Percentiles rank a stretch among this genome's conserved stretches.
Evolutionary conservation across 1,140 invertebrate species (phyloP).

Genomic region (Aphelinus atriplicis): DNA sequence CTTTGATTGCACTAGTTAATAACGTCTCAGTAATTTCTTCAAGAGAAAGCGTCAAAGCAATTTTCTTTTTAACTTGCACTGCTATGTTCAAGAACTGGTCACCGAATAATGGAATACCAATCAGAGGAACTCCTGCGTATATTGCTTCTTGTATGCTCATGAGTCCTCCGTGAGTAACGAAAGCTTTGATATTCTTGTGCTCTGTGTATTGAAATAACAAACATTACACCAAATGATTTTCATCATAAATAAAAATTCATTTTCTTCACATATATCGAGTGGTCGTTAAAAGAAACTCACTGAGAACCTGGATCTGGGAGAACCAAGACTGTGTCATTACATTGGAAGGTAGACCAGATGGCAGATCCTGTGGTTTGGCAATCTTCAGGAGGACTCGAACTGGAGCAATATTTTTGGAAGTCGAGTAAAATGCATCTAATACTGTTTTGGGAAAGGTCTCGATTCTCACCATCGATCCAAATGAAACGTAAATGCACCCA

Average conservation of each 20-base stretch:
- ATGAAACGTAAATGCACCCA: conserved; percentile 75
- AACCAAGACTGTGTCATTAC: conserved; percentile 73
- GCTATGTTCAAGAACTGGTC: conserved; percentile 72
- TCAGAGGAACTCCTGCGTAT: conserved; percentile 75
- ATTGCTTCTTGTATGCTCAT: conserved; percentile 77
- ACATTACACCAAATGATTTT: too few relatives aligned
- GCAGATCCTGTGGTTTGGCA: conserved; percentile 51
- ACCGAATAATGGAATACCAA: conserved; percentile 75
- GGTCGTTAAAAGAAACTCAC: conserved; percentile 38
- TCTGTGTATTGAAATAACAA: conserved; percentile 52
- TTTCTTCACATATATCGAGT: background rate
- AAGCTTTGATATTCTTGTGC: conserved; percentile 75
- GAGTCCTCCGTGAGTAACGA: conserved; percentile 50
- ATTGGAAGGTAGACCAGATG: conserved; percentile 67
- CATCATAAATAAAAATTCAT: background rate
- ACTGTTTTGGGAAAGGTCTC: conserved; percentile 63
- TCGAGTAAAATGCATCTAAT: conserved; percentile 46
- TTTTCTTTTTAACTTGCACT: conserved; percentile 40
- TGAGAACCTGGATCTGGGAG: conserved; percentile 68
- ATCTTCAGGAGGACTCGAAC: conserved; percentile 54
- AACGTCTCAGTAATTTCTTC: conserved; percentile 54
- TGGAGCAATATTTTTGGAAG: conserved; percentile 45
- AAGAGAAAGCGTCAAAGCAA: conserved; percentile 53
- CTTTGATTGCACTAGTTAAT: conserved; percentile 51
- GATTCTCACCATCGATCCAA: conserved; percentile 77